A percentile compares a stretch with the other conserved stretches of the same genome.
Evolutionary conservation across 1,140 invertebrate species (phyloP).

Genomic region (Sesamia nonagrioides): DNA sequence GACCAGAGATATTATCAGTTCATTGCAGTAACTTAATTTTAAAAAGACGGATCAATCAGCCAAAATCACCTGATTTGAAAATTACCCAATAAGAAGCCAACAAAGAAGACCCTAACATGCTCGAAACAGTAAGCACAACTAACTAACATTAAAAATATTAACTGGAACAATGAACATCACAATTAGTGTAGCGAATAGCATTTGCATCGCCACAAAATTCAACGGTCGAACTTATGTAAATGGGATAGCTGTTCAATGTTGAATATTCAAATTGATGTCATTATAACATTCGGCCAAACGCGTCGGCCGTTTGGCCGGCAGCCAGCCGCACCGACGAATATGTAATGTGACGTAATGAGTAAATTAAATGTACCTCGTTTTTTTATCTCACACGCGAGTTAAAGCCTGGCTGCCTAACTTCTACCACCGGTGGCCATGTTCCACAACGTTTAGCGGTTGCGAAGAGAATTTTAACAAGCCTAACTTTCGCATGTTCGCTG

Average conservation of each 20-base stretch:
- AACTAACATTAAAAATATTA: slow-evolving; percentile 54
- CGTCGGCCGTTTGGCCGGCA: slow-evolving; percentile 77
- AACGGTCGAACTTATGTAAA: slow-evolving; percentile 86
- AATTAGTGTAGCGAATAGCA: slow-evolving; percentile 73
- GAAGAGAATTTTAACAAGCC: slow-evolving; percentile 50
- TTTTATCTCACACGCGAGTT: slow-evolving; percentile 64
- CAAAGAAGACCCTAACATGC: background rate
- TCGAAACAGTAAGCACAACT: slow-evolving; percentile 28
- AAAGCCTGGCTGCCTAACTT: slow-evolving; percentile 54
- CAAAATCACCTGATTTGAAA: background rate
- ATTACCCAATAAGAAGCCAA: background rate
- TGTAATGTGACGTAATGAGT: slow-evolving; percentile 83
- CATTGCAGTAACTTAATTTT: too few relatives aligned
- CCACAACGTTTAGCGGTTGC: slow-evolving; percentile 28
- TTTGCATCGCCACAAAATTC: slow-evolving; percentile 82
- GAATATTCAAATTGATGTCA: slow-evolving; percentile 88
- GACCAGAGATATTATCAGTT: too few relatives aligned
- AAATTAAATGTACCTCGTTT: slow-evolving; percentile 76
- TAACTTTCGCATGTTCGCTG: slow-evolving; percentile 40
- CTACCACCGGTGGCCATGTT: slow-evolving; percentile 29
- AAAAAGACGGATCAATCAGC: too few relatives aligned
- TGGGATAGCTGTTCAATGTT: slow-evolving; percentile 84
- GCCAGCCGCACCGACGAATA: slow-evolving; percentile 73
- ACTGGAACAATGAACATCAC: slow-evolving; percentile 67
- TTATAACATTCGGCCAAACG: slow-evolving; percentile 84